Evolutionary conservation across 2,797 vertebrate genomes (phyloP).

Genomic region (Onychomys arenicola): DNA sequence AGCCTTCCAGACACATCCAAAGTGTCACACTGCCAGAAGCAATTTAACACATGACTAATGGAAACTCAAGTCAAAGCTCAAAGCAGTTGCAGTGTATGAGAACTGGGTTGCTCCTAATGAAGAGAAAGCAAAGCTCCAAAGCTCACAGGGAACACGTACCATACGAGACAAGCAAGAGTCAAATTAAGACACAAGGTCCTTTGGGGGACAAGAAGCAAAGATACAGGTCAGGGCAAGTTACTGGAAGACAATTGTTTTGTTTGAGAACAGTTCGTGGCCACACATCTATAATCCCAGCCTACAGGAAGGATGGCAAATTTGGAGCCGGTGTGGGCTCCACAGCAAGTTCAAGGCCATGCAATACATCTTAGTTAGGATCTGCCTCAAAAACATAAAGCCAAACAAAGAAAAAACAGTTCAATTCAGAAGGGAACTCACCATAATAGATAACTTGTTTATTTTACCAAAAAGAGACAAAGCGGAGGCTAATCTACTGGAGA

Average conservation of each 20-base stretch:
- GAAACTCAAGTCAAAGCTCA: conserved; percentile 48
- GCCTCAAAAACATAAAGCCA: neutral
- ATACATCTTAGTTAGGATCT: neutral
- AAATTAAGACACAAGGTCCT: conserved; percentile 3
- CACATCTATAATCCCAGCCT: neutral
- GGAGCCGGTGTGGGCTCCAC: neutral
- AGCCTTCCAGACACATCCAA: conserved; percentile 74
- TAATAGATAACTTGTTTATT: neutral
- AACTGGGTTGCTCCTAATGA: neutral
- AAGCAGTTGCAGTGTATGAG: conserved; percentile 44
- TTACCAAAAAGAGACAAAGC: conserved; percentile 5
- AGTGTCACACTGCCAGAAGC: conserved; percentile 67
- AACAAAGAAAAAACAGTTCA: neutral
- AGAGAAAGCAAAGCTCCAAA: neutral
- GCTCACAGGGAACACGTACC: neutral
- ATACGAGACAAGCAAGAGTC: neutral
- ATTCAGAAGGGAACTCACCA: neutral
- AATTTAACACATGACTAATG: conserved; percentile 67
- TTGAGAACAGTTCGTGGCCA: neutral
- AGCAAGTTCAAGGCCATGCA: neutral
- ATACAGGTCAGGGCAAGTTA: neutral
- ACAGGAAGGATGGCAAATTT: neutral
- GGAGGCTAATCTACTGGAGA: conserved; percentile 17
- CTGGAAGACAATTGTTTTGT: conserved; percentile 42
- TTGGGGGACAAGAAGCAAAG: conserved; percentile 46